A percentile compares a stretch with the other conserved stretches of the same genome.
Evolutionary conservation across 2,113 vertebrate genomes (phyloP).

Genomic region (Caranx ignobilis): DNA sequence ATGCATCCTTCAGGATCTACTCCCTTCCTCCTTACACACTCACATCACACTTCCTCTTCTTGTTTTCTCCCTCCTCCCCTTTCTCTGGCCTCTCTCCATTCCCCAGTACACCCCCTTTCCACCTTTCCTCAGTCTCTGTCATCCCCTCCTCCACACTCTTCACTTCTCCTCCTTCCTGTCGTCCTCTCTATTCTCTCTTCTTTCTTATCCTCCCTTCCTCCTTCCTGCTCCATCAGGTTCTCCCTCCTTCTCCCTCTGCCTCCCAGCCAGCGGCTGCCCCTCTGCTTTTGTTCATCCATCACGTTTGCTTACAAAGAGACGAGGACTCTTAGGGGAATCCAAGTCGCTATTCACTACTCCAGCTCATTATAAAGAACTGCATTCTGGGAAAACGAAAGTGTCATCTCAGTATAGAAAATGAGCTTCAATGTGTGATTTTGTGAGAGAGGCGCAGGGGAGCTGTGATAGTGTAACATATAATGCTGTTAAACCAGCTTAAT

Average conservation of each 20-base stretch:
- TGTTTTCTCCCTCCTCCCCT: neutral
- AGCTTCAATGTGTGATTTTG: conserved; percentile 59
- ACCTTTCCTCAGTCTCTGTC: neutral
- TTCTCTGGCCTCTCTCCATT: conserved; percentile 26
- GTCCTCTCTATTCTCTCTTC: neutral
- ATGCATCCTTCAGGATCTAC: conserved; percentile 38
- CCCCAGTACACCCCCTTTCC: neutral
- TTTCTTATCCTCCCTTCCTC: neutral
- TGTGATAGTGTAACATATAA: conserved; percentile 54
- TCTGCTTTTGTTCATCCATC: conserved; percentile 63
- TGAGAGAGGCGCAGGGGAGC: conserved; percentile 32
- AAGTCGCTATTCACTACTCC: conserved; percentile 41
- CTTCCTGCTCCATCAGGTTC: neutral
- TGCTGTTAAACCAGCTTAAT: conserved; percentile 71
- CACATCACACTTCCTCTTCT: conserved; percentile 7
- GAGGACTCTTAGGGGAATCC: conserved; percentile 56
- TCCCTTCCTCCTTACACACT: conserved; percentile 19
- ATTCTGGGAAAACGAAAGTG: conserved; percentile 60
- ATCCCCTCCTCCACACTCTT: neutral
- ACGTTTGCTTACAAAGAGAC: conserved; percentile 52
- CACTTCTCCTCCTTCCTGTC: conserved; percentile 2
- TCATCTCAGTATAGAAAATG: conserved; percentile 47
- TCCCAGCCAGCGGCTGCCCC: conserved; percentile 40
- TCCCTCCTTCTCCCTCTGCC: neutral
- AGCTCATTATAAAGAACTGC: conserved; percentile 56